phyloP scores from a whole-genome alignment of 2,797 vertebrate species.

The Sarcophilus harrisii region DNA sequence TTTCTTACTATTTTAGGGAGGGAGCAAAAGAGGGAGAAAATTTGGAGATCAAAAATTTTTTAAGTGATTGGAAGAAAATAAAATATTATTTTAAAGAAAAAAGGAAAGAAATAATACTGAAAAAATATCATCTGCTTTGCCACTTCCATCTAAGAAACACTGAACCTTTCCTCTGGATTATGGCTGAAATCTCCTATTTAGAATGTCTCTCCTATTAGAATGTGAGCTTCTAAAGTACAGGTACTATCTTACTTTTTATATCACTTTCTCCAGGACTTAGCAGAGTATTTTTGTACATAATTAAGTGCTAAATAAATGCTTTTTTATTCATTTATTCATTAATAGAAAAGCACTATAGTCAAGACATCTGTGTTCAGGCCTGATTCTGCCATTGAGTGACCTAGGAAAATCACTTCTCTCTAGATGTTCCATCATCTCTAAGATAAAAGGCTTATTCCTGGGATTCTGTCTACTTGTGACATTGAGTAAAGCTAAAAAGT shows the following conservation, averaged over 20 bases:
- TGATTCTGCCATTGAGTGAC: background rate
- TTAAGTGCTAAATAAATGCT: background rate
- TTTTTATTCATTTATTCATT: background rate
- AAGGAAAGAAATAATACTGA: background rate
- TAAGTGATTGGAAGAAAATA: background rate
- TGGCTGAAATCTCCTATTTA: background rate
- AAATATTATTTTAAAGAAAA: background rate
- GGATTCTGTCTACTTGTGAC: background rate
- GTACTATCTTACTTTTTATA: background rate
- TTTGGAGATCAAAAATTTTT: background rate
- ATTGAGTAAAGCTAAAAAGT: background rate
- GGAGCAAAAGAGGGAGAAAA: background rate
- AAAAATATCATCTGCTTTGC: background rate
- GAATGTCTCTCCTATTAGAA: background rate
- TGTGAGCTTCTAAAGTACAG: background rate
- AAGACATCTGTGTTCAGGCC: background rate
- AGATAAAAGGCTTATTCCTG: background rate
- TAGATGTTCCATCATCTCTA: background rate
- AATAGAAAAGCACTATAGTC: background rate
- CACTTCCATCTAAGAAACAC: background rate
- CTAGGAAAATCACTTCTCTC: background rate
- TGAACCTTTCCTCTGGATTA: background rate
- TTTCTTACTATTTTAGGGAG: background rate
- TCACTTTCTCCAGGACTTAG: background rate
- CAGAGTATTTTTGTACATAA: background rate